A percentile compares a stretch with the other conserved stretches of the same genome.
Evolutionary conservation across 2,113 vertebrate genomes (phyloP).

Genomic region (Caracal caracal): DNA sequence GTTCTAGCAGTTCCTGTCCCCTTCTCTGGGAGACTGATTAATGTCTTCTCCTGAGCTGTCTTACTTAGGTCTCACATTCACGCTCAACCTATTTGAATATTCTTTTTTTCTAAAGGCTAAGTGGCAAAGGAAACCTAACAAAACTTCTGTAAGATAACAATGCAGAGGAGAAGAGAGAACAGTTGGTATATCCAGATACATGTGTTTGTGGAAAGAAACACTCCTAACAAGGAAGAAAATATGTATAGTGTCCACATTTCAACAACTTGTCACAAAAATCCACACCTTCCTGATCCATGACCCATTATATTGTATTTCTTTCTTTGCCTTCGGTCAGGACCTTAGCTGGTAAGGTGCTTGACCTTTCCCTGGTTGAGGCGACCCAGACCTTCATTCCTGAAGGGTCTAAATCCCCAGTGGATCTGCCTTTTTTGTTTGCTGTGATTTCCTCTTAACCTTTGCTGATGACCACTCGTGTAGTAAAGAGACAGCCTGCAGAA

Average conservation of each 20-base stretch:
- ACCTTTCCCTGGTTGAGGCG: background rate
- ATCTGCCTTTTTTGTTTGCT: background rate
- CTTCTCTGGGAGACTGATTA: background rate
- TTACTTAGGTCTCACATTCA: background rate
- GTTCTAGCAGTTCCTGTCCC: background rate
- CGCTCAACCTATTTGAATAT: background rate
- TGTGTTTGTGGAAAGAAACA: background rate
- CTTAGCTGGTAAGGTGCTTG: background rate
- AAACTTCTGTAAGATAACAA: background rate
- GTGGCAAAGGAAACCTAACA: background rate
- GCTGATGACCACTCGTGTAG: background rate
- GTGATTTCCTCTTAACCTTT: background rate
- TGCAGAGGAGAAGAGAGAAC: background rate
- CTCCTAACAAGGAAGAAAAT: background rate
- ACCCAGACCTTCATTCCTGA: background rate
- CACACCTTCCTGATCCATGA: background rate
- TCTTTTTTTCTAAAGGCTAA: background rate
- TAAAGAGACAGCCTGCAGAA: background rate
- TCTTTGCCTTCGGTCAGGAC: background rate
- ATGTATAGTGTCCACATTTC: background rate
- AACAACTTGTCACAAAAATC: background rate
- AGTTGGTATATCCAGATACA: background rate
- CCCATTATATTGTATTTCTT: background rate
- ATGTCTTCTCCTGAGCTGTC: background rate
- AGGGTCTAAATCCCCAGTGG: background rate